A percentile compares a stretch with the other conserved stretches of the same genome.
Evolutionary conservation across 2,888 invertebrate genomes (phyloP).

Genomic region (Drosophila parthenogenetica): DNA sequence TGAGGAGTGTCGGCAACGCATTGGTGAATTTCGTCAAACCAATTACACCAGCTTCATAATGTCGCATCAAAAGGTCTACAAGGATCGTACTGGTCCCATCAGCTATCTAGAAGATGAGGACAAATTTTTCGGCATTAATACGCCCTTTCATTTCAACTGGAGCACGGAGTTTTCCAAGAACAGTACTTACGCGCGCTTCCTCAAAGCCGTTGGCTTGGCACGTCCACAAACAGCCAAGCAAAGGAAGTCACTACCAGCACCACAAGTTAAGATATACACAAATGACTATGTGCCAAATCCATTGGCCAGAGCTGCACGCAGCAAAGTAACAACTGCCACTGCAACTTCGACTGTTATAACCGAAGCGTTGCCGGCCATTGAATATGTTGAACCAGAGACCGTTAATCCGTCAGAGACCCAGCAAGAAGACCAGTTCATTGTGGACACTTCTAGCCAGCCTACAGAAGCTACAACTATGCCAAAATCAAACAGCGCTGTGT

Average conservation of each 20-base stretch:
- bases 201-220: constrained; percentile 75
- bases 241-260: neutral
- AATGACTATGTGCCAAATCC: constrained; percentile 65
- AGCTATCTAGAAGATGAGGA: constrained; percentile 43
- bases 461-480: neutral
- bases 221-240: constrained; percentile 44
- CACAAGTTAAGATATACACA: constrained; percentile 18
- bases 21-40: constrained; percentile 76
- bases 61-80: constrained; percentile 83
- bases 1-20: constrained; percentile 82
- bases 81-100: constrained; percentile 60
- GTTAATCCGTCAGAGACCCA: neutral
- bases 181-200: constrained; percentile 82
- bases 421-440: constrained; percentile 48
- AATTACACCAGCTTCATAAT: constrained; percentile 69
- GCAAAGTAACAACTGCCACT: neutral
- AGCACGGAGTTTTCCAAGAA: constrained; percentile 51
- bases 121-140: constrained; percentile 62
- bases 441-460: constrained; percentile 43
- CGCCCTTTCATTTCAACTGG: constrained; percentile 74
- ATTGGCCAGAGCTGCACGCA: constrained; percentile 46
- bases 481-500: constrained; percentile 4
- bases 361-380: constrained; percentile 6
- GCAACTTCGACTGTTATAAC: constrained; percentile 4
- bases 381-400: neutral